Conservation (phyloP, 2,113 vertebrate species). For the Symphodus melops region DNA sequence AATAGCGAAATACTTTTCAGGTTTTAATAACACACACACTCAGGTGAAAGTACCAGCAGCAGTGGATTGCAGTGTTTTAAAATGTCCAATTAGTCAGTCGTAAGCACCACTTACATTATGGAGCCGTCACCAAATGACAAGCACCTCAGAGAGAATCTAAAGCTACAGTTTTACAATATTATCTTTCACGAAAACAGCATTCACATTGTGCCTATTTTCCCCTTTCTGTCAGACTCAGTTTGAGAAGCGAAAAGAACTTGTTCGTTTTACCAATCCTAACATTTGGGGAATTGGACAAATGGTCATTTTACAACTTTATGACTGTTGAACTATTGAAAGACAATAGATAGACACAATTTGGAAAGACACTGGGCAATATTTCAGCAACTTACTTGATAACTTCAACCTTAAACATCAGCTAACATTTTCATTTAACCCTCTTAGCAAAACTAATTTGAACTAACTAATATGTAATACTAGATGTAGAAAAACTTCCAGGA, state of each 20-base stretch:
- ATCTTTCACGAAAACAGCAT: slow-evolving; percentile 26
- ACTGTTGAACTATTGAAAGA: neutral
- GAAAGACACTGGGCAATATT: too few relatives aligned
- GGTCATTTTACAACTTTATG: neutral
- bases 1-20: neutral
- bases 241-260: neutral
- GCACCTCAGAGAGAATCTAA: slow-evolving; percentile 21
- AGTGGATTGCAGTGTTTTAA: neutral
- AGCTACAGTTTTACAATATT: slow-evolving; percentile 43
- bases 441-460: too few relatives aligned
- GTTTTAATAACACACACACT: slow-evolving; percentile 2
- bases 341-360: too few relatives aligned
- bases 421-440: too few relatives aligned
- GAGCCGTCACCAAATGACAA: slow-evolving; percentile 50
- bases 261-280: neutral
- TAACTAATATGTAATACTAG: neutral
- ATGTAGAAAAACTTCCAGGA: neutral
- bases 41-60: neutral
- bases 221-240: neutral
- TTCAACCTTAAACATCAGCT: neutral
- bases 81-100: slow-evolving; percentile 20
- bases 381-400: neutral
- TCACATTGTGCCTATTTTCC: neutral
- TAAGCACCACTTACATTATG: slow-evolving; percentile 31
- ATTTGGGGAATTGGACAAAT: neutral